Conservation (phyloP, 2,113 vertebrate genomes). For the Syngnathus scovelli region DNA sequence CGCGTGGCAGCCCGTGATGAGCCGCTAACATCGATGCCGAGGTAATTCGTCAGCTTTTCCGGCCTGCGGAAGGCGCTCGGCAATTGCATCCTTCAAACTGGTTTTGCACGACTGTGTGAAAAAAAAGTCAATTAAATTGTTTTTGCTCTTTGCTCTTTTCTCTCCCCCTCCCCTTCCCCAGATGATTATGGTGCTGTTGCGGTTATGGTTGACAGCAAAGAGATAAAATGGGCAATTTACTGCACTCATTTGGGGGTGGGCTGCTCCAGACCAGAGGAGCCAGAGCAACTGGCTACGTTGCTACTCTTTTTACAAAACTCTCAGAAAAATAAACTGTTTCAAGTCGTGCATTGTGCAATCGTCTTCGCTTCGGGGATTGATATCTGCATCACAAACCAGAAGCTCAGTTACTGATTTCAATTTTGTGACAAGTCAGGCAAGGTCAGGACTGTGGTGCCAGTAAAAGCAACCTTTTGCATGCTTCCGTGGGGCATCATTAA, state of each 20-base stretch:
- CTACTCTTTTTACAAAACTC: not conserved
- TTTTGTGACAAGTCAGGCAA: slow-evolving; percentile 29
- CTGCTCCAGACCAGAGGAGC: slow-evolving; percentile 10
- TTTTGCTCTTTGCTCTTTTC: slow-evolving; percentile 33
- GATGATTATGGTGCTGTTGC: slow-evolving; percentile 59
- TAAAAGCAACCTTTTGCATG: slow-evolving; percentile 22
- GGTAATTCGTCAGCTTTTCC: slow-evolving; percentile 70
- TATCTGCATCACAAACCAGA: slow-evolving; percentile 12
- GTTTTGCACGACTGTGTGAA: slow-evolving; percentile 67
- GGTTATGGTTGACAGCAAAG: slow-evolving; percentile 68
- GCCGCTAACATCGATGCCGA: slow-evolving; percentile 62
- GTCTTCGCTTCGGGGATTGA: not conserved
- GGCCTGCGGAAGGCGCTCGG: slow-evolving; percentile 77
- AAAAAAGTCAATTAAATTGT: slow-evolving; percentile 59
- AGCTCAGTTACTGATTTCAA: slow-evolving; percentile 26
- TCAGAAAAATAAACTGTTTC: not conserved
- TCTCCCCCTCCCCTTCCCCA: not conserved
- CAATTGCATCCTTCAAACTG: slow-evolving; percentile 81
- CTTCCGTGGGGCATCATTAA: slow-evolving; percentile 57
- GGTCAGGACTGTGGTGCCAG: slow-evolving; percentile 18
- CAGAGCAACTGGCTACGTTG: slow-evolving; percentile 6
- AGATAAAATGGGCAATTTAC: slow-evolving; percentile 71
- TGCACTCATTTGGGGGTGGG: slow-evolving; percentile 54
- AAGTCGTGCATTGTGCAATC: not conserved
- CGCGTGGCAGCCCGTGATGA: slow-evolving; percentile 66